A percentile compares a stretch with the other conserved stretches of the same genome.
Conservation (phyloP, 2,888 invertebrate species). For the Chironomus tentans region DNA sequence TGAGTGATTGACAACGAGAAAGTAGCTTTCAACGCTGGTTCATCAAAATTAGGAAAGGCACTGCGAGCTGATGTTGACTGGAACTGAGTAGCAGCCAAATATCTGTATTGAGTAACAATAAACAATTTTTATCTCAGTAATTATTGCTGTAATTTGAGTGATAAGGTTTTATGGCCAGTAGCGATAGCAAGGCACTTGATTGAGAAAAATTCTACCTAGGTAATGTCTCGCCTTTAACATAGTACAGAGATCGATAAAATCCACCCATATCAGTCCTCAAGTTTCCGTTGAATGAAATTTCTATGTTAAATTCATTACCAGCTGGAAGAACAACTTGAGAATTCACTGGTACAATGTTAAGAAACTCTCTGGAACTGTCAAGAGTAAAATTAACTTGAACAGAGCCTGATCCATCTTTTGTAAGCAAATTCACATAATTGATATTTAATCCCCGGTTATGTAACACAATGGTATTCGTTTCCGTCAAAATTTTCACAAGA, state of each 20-base stretch:
- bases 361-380: neutral
- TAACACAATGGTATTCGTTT: neutral
- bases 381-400: neutral
- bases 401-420: neutral
- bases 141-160: too few relatives aligned
- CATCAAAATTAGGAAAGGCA: slow-evolving; percentile 64
- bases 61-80: slow-evolving; percentile 50
- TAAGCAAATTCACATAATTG: too few relatives aligned
- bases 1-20: slow-evolving; percentile 44
- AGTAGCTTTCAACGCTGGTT: slow-evolving; percentile 53
- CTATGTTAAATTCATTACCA: neutral
- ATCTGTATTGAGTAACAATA: slow-evolving; percentile 33
- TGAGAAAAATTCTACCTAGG: slow-evolving; percentile 31
- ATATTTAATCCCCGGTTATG: neutral
- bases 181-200: neutral
- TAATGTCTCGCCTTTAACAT: neutral
- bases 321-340: neutral
- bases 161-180: too few relatives aligned
- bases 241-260: slow-evolving; percentile 10
- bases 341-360: neutral
- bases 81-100: slow-evolving; percentile 51
- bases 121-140: too few relatives aligned
- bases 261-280: neutral
- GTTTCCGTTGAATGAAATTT: neutral
- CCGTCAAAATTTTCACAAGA: neutral